Conservation (phyloP, 2,113 vertebrate genomes). For the Arothron firmamentum region DNA sequence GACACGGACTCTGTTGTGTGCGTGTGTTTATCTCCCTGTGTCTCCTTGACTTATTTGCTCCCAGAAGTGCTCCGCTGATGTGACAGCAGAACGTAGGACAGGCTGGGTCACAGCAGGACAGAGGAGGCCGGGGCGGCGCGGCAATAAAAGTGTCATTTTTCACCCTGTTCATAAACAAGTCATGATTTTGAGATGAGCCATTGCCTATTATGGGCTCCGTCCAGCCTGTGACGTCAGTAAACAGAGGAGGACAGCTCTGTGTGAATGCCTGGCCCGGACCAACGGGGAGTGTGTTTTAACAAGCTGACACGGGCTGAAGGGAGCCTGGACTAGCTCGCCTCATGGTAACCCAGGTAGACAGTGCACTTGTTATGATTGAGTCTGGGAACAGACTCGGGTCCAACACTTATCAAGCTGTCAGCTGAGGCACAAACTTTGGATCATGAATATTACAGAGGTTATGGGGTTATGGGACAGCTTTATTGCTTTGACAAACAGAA, state of each 20-base stretch:
- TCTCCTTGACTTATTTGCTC: slow-evolving; percentile 37
- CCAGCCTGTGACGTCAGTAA: slow-evolving; percentile 57
- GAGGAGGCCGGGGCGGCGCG: slow-evolving; percentile 16
- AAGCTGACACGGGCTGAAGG: slow-evolving; percentile 39
- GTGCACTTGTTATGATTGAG: slow-evolving; percentile 64
- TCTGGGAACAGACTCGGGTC: slow-evolving; percentile 56
- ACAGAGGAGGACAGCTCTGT: slow-evolving; percentile 39
- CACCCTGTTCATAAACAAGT: slow-evolving; percentile 63
- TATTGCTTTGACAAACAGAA: slow-evolving; percentile 65
- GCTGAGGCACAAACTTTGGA: slow-evolving; percentile 56
- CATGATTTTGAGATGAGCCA: slow-evolving; percentile 69
- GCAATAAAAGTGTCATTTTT: slow-evolving; percentile 73
- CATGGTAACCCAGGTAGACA: slow-evolving; percentile 62
- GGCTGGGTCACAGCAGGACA: slow-evolving; percentile 32
- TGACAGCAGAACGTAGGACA: slow-evolving; percentile 39
- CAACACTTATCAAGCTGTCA: slow-evolving; percentile 65
- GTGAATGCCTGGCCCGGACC: slow-evolving; percentile 16
- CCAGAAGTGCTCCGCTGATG: slow-evolving; percentile 34
- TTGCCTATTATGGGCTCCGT: slow-evolving; percentile 72
- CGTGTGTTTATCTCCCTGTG: slow-evolving; percentile 6
- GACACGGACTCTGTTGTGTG: slow-evolving; percentile 34
- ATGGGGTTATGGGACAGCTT: slow-evolving; percentile 66
- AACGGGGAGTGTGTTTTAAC: slow-evolving; percentile 59
- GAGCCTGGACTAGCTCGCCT: slow-evolving; percentile 68
- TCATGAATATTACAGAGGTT: slow-evolving; percentile 66